phyloP scores from a whole-genome alignment of 2,888 invertebrate genomes.

The Pristionchus japonicus region DNA sequence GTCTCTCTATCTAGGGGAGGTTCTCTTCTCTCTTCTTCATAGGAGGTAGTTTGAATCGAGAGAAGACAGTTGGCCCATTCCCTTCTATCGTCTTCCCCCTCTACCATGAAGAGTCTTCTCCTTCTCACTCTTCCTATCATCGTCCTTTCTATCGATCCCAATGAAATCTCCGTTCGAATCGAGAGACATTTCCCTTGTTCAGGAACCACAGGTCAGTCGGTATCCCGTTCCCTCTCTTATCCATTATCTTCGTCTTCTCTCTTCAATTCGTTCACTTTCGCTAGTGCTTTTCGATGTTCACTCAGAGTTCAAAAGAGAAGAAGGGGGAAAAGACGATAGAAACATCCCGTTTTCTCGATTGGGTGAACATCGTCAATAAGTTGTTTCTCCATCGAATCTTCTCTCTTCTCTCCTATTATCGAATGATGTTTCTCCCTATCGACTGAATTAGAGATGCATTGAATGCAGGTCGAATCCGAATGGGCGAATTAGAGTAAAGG shows the following conservation, averaged over 20 bases:
- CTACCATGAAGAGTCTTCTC: slow-evolving; percentile 8
- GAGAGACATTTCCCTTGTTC: slow-evolving; percentile 75
- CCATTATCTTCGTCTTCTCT: background rate
- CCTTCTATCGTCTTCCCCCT: background rate
- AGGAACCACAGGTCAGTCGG: slow-evolving; percentile 66
- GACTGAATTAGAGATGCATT: background rate
- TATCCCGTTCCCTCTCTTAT: background rate
- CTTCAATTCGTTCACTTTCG: slow-evolving; percentile 21
- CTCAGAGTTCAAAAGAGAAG: background rate
- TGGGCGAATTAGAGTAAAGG: slow-evolving; percentile 14
- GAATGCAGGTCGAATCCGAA: background rate
- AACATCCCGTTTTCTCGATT: background rate
- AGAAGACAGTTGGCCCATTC: background rate
- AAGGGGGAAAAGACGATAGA: background rate
- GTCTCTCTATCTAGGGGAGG: slow-evolving; percentile 29
- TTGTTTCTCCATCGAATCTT: background rate
- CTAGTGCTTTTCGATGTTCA: background rate
- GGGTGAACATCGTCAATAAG: background rate
- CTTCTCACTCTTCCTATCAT: slow-evolving; percentile 46
- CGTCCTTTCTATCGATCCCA: slow-evolving; percentile 49
- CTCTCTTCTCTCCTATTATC: background rate
- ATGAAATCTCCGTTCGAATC: slow-evolving; percentile 71
- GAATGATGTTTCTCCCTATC: slow-evolving; percentile 3
- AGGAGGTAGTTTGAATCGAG: slow-evolving; percentile 12
- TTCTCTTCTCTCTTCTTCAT: slow-evolving; percentile 33